Evolutionary conservation across 1,140 invertebrate genomes (phyloP).

Genomic region (Mercenaria mercenaria): DNA sequence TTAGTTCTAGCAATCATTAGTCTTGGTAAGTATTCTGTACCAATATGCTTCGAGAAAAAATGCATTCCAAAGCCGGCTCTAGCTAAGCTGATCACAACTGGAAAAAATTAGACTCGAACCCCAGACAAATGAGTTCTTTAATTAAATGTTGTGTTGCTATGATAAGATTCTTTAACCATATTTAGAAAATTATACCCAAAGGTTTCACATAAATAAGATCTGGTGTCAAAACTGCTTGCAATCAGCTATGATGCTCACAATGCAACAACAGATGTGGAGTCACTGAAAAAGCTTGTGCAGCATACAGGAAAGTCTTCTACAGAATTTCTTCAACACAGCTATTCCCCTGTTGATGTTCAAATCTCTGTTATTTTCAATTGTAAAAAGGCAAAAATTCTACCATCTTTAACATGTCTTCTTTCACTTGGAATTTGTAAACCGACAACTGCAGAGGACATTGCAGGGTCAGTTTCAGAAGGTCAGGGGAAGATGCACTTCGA

Average conservation of each 20-base stretch:
- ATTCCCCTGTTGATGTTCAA: background rate
- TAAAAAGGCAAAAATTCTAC: background rate
- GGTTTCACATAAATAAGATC: constrained; percentile 1
- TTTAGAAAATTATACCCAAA: constrained; percentile 35
- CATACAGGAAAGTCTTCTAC: background rate
- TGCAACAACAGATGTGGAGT: constrained; percentile 25
- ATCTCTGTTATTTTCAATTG: background rate
- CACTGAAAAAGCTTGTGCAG: background rate
- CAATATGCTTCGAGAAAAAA: no score
- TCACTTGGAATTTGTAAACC: background rate
- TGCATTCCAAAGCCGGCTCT: no score
- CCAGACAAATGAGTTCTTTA: background rate
- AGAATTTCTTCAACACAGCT: background rate
- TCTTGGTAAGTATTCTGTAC: no score
- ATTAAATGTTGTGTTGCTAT: background rate
- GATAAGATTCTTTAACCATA: constrained; percentile 1
- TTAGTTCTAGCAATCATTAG: no score
- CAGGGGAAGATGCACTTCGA: background rate
- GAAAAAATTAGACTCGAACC: no score
- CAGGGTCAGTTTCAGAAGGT: no score
- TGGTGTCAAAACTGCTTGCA: background rate
- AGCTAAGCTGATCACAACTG: no score
- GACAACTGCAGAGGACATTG: background rate
- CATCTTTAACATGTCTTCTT: background rate
- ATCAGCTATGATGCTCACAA: constrained; percentile 48